A percentile compares a stretch with the other conserved stretches of the same genome.
Evolutionary conservation across 2,113 vertebrate genomes (phyloP).

Genomic region (Oryzias curvinotus): DNA sequence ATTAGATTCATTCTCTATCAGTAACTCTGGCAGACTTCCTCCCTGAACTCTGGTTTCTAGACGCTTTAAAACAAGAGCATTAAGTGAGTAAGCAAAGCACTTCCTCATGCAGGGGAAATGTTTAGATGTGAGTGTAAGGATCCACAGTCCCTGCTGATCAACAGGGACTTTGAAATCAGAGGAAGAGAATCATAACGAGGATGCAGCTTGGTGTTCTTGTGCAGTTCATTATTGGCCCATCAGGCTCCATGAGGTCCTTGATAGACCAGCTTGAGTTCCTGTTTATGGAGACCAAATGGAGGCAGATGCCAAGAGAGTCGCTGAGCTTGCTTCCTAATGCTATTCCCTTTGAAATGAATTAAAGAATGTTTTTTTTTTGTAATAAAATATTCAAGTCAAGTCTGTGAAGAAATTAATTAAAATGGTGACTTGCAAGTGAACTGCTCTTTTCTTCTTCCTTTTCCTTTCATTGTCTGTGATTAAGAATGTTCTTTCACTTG

Average conservation of each 20-base stretch:
- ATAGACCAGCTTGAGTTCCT: conserved; percentile 26
- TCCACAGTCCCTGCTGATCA: conserved; percentile 41
- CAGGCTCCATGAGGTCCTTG: conserved; percentile 25
- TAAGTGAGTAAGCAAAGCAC: conserved; percentile 30
- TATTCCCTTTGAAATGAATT: conserved; percentile 76
- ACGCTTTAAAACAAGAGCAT: conserved; percentile 18
- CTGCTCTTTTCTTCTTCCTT: conserved; percentile 42
- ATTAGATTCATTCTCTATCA: conserved; percentile 1
- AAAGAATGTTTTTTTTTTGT: conserved; percentile 57
- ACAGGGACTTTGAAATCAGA: conserved; percentile 37
- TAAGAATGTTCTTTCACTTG: conserved; percentile 35
- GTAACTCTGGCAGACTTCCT: background rate
- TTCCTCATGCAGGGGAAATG: conserved; percentile 12
- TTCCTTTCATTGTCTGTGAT: conserved; percentile 53
- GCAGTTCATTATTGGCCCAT: conserved; percentile 22
- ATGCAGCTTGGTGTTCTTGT: conserved; percentile 37
- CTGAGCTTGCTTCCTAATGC: conserved; percentile 49
- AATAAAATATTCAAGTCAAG: conserved; percentile 77
- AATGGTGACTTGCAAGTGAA: conserved; percentile 53
- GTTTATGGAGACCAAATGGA: conserved; percentile 54
- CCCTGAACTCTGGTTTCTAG: background rate
- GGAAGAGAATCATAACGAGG: conserved; percentile 13
- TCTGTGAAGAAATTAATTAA: conserved; percentile 65
- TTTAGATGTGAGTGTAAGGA: conserved; percentile 25
- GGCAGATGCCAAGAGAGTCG: conserved; percentile 50